Evolutionary conservation across 2,888 invertebrate species (phyloP), one percentile per base, ranked within the genome.

Genomic region (Petrolisthes cinctipes): DNA sequence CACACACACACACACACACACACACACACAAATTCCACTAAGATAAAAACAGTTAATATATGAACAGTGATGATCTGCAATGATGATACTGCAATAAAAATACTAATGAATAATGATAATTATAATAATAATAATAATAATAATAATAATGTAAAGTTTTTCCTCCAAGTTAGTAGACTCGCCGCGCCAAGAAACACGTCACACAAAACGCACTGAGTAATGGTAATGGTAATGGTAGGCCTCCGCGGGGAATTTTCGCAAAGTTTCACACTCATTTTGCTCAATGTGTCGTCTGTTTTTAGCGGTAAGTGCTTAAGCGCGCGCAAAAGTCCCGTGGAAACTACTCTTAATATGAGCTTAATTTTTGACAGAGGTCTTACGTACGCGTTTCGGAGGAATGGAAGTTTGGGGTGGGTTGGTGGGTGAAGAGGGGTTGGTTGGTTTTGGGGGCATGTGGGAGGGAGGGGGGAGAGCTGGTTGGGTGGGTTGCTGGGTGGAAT

Each of bases 211-310:
- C 37, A 37, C 80, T 57, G 75, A 75, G 56, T 84, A 78, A 84
- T 66, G 78, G 20, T 84, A 78, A 84, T 66, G 78, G 20, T 84
- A 84, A 84, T 84, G 56, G 84, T 84, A 84, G 84, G 79, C 84
- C 79, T 78, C 37, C 20, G 51, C 81, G n/a, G 17, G 7, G 51
- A 78, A 79, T 84, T 84, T 84, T 84, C 73, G 37, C 84, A 73
- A 84, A 84, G 84, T 84, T 84, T 79, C 79, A 79, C 68, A 79
- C 79, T 84, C 84, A 84, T 84, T 84, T 84, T 79, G 84, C 84
- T 84, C 78, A 84, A 84, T 84, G 84, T 78, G 84, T 84, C 78
- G 79, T 54, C 79, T 84, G 54, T 84, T 84, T 84, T 84, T 84
- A 57, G 84, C 84, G 76, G 79, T 53, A 79, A 79, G 79, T 84